A percentile compares a stretch with the other conserved stretches of the same genome.
Conservation (phyloP, 35 echinoderm and acorn worm genomes). For the Anneissia japonica region DNA sequence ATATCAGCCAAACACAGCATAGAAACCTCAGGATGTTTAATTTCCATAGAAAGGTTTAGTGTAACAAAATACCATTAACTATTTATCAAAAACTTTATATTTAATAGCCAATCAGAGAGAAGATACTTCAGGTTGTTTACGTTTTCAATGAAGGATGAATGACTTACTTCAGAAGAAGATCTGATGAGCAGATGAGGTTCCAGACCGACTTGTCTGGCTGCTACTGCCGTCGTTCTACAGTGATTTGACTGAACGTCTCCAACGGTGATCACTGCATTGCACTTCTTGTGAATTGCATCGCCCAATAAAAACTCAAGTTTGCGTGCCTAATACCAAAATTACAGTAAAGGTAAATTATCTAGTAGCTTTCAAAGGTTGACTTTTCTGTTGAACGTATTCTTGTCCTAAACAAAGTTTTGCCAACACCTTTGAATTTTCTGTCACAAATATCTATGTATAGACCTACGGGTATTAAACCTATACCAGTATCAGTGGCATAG, state of each 20-base stretch:
- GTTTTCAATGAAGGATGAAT: neutral
- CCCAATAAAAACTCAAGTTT: conserved; percentile 11
- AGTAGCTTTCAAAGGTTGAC: no score
- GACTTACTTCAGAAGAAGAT: neutral
- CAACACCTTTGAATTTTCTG: no score
- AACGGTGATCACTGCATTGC: neutral
- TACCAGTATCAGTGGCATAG: no score
- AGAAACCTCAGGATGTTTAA: neutral
- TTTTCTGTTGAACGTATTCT: no score
- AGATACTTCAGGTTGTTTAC: neutral
- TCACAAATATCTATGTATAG: no score
- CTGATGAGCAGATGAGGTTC: conserved; percentile 3
- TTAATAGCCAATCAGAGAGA: neutral
- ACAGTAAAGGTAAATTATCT: no score
- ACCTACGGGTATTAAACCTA: no score
- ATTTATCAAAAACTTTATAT: neutral
- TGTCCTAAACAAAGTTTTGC: no score
- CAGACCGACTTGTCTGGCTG: neutral
- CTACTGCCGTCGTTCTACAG: conserved; percentile 16
- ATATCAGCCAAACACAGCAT: no score
- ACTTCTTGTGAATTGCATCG: neutral
- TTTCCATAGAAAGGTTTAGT: no score
- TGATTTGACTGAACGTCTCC: conserved; percentile 4
- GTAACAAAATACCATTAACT: no score
- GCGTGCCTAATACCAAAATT: neutral